Base-by-base conservation (phyloP, 1,140 invertebrate genomes). In the Coelopa frigida region DNA sequence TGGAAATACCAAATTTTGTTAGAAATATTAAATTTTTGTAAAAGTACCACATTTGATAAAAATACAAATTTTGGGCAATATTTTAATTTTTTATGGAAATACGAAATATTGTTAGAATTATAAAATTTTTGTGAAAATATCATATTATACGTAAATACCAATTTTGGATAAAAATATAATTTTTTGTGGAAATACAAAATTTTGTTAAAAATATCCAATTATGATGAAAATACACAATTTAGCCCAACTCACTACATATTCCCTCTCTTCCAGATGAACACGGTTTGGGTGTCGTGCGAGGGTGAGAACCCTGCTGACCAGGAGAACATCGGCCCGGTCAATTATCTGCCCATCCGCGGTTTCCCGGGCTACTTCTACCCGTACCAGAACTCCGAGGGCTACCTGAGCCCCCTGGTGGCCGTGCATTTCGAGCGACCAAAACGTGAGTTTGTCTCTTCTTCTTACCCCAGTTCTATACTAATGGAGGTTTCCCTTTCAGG, bases 261-360 rank as follows among this genome's bases (percentile, higher is more conserved):
- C 54, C 48, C 21, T 51, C 50, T 22, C 38, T 64, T 72, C 1
- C 50, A 85, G 74, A 73, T 82, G 6, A 84, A 87, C 50, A 89
- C 83, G 40, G 78, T 94, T 44, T 93, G 88, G 86, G 77, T 94
- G 4, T 85, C 85, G 2, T 94, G 90, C 59, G 81, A 87, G 57
- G 87, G 89, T 42, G 89, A 94, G 75, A 91, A 88, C 66, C 85
- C 89, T 4, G 85, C 87, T 10, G 90, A 94, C 68, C 75, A 81
- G 49, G 90, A 94, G 70, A 88, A 91, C 59, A 82, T 94, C 56
- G 90, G 90, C 2, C 79, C 80, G 0, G 72, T 94, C 36, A 70
- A 74, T 2, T 90, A 89, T 70, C 74, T 78, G 55, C 85, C 85
- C 0, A 68, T 77, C 45, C 77, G 76, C 42, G 85, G 85, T 31